Evolutionary conservation across 1,140 invertebrate species (phyloP), one percentile per base, ranked within the genome.

Genomic region (Capitella teleta): DNA sequence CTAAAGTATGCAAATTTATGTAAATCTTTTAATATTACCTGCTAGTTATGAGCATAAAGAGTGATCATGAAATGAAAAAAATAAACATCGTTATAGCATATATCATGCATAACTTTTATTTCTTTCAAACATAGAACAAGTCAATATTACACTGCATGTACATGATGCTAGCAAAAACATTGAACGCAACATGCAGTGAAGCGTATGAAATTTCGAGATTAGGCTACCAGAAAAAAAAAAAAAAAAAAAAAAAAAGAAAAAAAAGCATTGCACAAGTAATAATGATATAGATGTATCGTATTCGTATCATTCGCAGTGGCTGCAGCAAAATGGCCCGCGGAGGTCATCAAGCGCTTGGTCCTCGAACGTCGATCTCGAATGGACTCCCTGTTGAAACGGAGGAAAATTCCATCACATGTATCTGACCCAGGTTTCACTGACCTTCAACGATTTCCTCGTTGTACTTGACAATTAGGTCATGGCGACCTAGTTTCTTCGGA

Each of bases 381-480:
- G 38, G 38, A n/a, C 10, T 21, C 6, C 38, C 38, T 40, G 14
- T 24, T 10, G 2, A 12, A 40, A 40, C 38, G 25, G 25, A 2
- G 16, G 8, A 10, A 23, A 24, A 21, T 18, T 16, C 21, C 10
- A 25, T 3, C 21, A 25, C 42, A 21, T 5, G 21, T 36, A 28
- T 23, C 30, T 28, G 23, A 1, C 28, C 8, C 42, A 12, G 18
- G 52, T 16, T 5, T 41, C 21, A 24, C 24, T 5, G n/a, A 34
- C 25, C 47, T 49, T 28, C 28, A 26, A 42, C 51, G 5, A 42
- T 30, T 19, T 54, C 53, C 21, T 28, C 25, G 30, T 53, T 54
- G 8, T 28, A 26, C 4, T 46, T 54, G 24, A 34, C 47, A 54
- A 49, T 14, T 32, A 56, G 8, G n/a, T 52, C n/a, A 50, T 51